Conservation (phyloP, 2,113 vertebrate genomes). For the Megaceryle torquata region DNA sequence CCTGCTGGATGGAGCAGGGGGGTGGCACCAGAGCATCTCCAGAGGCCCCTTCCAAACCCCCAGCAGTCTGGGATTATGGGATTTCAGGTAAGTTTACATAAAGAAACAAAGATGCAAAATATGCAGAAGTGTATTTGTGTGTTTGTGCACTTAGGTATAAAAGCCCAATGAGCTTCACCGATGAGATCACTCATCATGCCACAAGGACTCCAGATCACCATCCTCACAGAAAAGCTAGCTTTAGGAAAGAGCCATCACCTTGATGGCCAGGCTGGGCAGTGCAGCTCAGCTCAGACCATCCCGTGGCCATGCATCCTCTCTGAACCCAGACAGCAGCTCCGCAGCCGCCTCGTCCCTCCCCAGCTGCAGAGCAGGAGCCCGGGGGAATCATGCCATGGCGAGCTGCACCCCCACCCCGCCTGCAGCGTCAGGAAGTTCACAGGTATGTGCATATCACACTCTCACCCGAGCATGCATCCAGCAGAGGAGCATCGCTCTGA, state of each 20-base stretch:
- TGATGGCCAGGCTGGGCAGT: neutral
- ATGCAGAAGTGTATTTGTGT: accelerated
- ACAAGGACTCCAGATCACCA: neutral
- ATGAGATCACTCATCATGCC: accelerated
- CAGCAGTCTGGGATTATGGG: too few species aligned
- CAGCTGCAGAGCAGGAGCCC: too few species aligned
- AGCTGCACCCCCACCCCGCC: neutral
- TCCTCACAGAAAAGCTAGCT: neutral
- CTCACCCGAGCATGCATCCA: accelerated
- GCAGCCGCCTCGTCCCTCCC: accelerated
- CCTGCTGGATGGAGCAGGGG: too few species aligned
- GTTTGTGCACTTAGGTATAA: too few species aligned
- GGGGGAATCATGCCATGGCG: accelerated
- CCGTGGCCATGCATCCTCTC: neutral
- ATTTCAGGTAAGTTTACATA: too few species aligned
- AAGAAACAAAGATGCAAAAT: too few species aligned
- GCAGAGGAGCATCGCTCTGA: neutral
- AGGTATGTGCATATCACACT: accelerated
- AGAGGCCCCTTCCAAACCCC: too few species aligned
- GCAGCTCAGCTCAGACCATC: neutral
- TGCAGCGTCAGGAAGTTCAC: accelerated
- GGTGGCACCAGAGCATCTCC: too few species aligned
- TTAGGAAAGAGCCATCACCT: neutral
- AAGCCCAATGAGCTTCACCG: neutral
- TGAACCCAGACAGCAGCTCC: accelerated